phyloP scores from a whole-genome alignment of 2,113 vertebrate species.

The Coptodon rendalli region DNA sequence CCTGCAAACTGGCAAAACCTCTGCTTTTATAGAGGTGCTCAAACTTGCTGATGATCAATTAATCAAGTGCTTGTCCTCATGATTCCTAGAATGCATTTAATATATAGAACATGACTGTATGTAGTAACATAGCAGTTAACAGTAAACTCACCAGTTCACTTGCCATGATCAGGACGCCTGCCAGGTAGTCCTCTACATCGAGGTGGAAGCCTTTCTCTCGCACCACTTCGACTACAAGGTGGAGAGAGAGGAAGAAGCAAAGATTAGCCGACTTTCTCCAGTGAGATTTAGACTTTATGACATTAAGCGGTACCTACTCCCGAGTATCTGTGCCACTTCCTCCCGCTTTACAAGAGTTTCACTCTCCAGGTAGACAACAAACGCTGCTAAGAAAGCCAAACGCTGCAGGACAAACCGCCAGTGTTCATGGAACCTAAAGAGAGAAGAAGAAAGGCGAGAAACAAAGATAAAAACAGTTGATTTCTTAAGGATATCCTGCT shows the following conservation, averaged over 20 bases:
- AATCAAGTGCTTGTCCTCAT: background rate
- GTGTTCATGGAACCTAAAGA: constrained; percentile 89
- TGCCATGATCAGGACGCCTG: constrained; percentile 90
- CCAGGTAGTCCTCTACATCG: constrained; percentile 96
- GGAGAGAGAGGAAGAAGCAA: background rate
- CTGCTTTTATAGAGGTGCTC: background rate
- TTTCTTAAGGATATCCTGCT: background rate
- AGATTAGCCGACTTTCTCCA: background rate
- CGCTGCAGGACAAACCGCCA: constrained; percentile 97
- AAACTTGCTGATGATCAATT: background rate
- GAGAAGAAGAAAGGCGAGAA: background rate
- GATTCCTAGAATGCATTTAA: background rate
- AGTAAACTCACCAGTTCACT: constrained; percentile 87
- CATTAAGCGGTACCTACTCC: constrained; percentile 77
- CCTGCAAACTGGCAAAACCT: background rate
- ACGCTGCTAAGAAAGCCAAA: constrained; percentile 86
- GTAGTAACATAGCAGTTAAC: background rate
- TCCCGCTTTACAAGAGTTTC: constrained; percentile 90
- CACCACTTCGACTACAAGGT: constrained; percentile 82
- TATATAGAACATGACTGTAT: background rate
- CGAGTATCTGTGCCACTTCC: constrained; percentile 87
- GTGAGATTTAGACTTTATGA: background rate
- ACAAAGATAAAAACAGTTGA: background rate
- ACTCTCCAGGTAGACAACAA: constrained; percentile 90
- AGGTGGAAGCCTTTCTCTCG: constrained; percentile 94